Evolutionary conservation across 2,797 vertebrate species (phyloP).

Genomic region (Kryptopterus vitreolus): DNA sequence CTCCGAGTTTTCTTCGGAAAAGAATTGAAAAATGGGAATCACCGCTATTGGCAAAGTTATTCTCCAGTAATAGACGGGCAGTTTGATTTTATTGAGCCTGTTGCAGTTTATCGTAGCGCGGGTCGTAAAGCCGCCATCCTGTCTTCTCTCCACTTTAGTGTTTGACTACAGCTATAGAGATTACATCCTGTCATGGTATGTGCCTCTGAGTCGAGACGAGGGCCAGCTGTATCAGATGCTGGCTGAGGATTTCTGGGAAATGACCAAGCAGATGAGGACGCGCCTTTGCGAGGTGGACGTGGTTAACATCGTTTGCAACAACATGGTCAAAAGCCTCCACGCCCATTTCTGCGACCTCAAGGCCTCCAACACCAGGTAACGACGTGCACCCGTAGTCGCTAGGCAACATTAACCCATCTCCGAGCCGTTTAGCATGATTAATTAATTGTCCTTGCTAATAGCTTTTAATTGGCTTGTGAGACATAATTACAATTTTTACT

Average conservation of each 20-base stretch:
- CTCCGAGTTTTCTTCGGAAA: not conserved
- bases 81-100: not conserved
- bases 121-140: too few species aligned
- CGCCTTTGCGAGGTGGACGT: constrained; percentile 87
- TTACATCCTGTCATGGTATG: constrained; percentile 95
- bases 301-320: constrained; percentile 90
- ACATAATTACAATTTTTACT: not conserved
- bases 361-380: constrained; percentile 88
- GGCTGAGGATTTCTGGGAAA: constrained; percentile 95
- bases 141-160: constrained; percentile 70
- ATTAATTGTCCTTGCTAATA: not conserved
- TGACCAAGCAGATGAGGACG: constrained; percentile 83
- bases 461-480: not conserved
- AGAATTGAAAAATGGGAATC: not conserved
- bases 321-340: constrained; percentile 87
- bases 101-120: not conserved
- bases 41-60: not conserved
- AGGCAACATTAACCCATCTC: not conserved
- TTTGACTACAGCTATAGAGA: constrained; percentile 96
- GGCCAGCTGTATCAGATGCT: constrained; percentile 92
- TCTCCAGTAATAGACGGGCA: not conserved
- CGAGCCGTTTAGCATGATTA: not conserved
- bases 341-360: constrained; percentile 96
- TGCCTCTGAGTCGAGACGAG: constrained; percentile 86
- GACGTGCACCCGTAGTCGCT: not conserved